Percentiles rank a stretch among this genome's conserved stretches.
phyloP scores from a whole-genome alignment of 1,140 invertebrate genomes.

The Ostrea edulis region DNA sequence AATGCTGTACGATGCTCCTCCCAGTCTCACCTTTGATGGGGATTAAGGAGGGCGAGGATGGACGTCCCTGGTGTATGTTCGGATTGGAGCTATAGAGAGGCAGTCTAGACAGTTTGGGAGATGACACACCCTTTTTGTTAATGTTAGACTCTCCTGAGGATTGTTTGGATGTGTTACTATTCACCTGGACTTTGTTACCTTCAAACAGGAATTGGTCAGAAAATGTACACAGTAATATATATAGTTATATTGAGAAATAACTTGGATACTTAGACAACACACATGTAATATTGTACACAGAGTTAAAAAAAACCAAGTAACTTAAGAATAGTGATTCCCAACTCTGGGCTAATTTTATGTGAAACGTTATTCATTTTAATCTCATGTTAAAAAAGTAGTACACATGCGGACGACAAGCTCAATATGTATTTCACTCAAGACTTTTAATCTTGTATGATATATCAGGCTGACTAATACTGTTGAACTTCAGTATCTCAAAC shows the following conservation, averaged over 20 bases:
- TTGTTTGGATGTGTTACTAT: slow-evolving; percentile 17
- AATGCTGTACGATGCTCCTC: slow-evolving; percentile 2
- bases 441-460: too few relatives aligned
- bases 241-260: neutral
- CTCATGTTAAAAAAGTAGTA: too few relatives aligned
- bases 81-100: slow-evolving; percentile 56
- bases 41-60: slow-evolving; percentile 40
- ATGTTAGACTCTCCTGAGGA: neutral
- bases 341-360: neutral
- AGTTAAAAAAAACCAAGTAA: neutral
- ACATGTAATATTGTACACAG: neutral
- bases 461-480: too few relatives aligned
- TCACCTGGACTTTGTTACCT: slow-evolving; percentile 5
- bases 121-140: slow-evolving; percentile 33
- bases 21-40: slow-evolving; percentile 46
- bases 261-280: neutral
- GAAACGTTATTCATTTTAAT: neutral
- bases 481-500: too few relatives aligned
- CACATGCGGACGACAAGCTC: too few relatives aligned
- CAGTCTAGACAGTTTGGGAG: slow-evolving; percentile 51
- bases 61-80: slow-evolving; percentile 43
- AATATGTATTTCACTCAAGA: too few relatives aligned
- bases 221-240: neutral
- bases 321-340: neutral
- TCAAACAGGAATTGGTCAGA: neutral